A percentile compares a stretch with the other conserved stretches of the same genome.
Conservation (phyloP, 2,797 vertebrate species). For the Tokudaia tokunoshimensis region DNA sequence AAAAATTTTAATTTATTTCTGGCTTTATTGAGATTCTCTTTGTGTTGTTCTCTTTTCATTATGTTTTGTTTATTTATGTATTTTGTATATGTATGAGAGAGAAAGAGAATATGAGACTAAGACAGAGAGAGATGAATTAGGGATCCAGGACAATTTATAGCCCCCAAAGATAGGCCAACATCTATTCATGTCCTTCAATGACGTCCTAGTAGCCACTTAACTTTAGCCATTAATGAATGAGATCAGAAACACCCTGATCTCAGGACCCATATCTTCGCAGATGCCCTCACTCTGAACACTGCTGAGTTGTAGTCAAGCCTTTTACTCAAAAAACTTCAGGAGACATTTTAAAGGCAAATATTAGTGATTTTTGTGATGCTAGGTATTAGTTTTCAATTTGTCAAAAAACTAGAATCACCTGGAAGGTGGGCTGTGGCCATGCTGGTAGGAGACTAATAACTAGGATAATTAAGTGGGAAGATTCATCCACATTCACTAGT, state of each 20-base stretch:
- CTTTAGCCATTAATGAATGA: neutral
- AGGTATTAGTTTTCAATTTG: neutral
- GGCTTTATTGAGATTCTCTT: neutral
- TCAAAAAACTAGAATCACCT: no score
- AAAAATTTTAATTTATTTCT: slow-evolving; percentile 29
- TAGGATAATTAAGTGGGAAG: neutral
- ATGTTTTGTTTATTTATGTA: neutral
- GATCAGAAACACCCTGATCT: neutral
- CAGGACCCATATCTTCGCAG: neutral
- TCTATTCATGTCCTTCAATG: neutral
- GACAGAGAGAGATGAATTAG: neutral
- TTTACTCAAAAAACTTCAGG: no score
- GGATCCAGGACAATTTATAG: neutral
- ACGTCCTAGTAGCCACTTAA: neutral
- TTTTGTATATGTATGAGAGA: neutral
- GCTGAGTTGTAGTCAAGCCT: neutral
- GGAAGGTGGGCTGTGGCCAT: neutral
- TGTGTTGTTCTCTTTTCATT: neutral
- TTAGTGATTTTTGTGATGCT: neutral
- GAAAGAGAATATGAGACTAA: neutral
- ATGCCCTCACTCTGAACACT: neutral
- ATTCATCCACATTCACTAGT: neutral
- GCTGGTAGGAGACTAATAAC: no score
- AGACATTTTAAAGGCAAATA: neutral
- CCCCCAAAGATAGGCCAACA: neutral